These are phyloP conservation scores for Heterotis niloticus DNA, from an alignment of 2,113 vertebrate species.

Conservation along the genomic window DNA sequence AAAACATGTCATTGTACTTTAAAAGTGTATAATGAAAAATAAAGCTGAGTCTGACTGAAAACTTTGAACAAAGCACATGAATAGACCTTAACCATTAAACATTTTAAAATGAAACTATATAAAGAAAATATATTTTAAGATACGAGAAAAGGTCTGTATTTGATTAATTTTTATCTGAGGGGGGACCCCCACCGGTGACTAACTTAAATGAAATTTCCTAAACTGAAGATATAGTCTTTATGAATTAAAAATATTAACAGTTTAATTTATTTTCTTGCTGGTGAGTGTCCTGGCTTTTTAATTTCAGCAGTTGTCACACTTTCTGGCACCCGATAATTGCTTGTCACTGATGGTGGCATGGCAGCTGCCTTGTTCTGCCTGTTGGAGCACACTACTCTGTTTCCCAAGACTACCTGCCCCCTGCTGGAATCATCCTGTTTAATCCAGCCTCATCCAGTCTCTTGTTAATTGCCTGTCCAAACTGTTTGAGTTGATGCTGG, in stretches of 20 bases:
- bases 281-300: neutral
- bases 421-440: neutral
- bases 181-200: too few species aligned
- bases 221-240: neutral
- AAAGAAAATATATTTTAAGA: too few species aligned
- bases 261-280: neutral
- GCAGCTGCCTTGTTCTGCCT: neutral
- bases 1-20: neutral
- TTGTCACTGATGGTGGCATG: neutral
- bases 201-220: neutral
- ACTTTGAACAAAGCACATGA: too few species aligned
- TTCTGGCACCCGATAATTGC: conserved; percentile 8
- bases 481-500: neutral
- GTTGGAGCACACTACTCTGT: neutral
- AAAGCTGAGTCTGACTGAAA: too few species aligned
- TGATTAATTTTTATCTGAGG: neutral
- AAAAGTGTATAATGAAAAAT: too few species aligned
- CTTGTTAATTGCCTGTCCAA: conserved; percentile 6
- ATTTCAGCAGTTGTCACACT: neutral
- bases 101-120: too few species aligned
- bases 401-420: conserved; percentile 8
- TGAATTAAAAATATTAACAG: neutral
- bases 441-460: neutral
- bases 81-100: too few species aligned
- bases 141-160: too few species aligned